A percentile compares a stretch with the other conserved stretches of the same genome.
These are phyloP conservation scores for Gerris lacustris DNA, from an alignment of 2,888 invertebrate genomes.

Conservation along the genomic window DNA sequence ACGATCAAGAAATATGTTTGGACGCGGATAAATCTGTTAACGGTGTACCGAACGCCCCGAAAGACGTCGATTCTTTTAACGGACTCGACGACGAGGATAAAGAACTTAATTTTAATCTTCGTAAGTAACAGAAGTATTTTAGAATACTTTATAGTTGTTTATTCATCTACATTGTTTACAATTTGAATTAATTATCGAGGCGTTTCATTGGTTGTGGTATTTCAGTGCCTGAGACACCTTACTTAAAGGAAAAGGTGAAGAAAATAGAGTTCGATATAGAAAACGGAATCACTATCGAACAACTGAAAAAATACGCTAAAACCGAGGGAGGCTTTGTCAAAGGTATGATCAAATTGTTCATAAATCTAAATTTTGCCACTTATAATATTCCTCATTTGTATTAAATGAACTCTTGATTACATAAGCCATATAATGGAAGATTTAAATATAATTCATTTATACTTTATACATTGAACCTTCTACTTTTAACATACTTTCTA, in stretches of 20 bases:
- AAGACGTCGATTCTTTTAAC: not conserved
- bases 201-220: constrained; percentile 5
- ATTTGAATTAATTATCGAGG: too few species aligned
- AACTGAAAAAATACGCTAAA: constrained; percentile 50
- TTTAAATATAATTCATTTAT: too few species aligned
- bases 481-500: too few species aligned
- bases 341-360: constrained; percentile 38
- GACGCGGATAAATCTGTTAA: not conserved
- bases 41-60: not conserved
- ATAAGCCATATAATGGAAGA: too few species aligned
- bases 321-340: constrained; percentile 55
- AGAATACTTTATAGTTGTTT: constrained; percentile 7
- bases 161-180: not conserved
- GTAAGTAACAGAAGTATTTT: constrained; percentile 8
- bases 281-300: constrained; percentile 36
- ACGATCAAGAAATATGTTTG: too few species aligned
- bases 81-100: not conserved
- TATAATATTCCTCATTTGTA: too few species aligned
- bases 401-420: too few species aligned
- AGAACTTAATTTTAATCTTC: constrained; percentile 10
- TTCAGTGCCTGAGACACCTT: constrained; percentile 47
- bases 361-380: not conserved
- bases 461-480: too few species aligned
- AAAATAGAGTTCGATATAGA: constrained; percentile 41
- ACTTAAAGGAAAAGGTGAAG: constrained; percentile 48